Percentiles rank a stretch among this genome's conserved stretches.
Conservation (phyloP, 1,140 invertebrate species). For the Berghia stephanieae region DNA sequence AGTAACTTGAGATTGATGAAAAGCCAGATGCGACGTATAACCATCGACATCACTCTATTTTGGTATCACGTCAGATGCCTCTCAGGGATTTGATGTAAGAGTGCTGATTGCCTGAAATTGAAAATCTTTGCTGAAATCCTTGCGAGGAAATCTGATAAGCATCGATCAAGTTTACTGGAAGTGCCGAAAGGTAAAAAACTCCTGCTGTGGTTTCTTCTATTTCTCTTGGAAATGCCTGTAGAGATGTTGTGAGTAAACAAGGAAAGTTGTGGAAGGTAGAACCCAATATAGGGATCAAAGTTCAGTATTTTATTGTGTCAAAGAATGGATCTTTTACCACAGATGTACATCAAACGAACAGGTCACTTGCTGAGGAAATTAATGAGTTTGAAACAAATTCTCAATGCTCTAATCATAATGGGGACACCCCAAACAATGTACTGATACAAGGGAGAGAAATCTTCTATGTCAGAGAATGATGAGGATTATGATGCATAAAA, state of each 20-base stretch:
- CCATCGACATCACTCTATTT: too few species aligned
- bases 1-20: too few species aligned
- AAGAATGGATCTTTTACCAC: background rate
- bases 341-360: too few species aligned
- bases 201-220: too few species aligned
- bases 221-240: background rate
- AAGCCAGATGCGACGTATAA: too few species aligned
- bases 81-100: slow-evolving; percentile 40
- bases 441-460: slow-evolving; percentile 8
- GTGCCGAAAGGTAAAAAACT: background rate
- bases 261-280: background rate
- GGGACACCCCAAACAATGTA: background rate
- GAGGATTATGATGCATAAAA: too few species aligned
- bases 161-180: slow-evolving; percentile 45
- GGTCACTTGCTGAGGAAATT: background rate
- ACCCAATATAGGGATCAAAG: background rate
- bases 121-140: slow-evolving; percentile 39
- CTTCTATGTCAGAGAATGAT: background rate
- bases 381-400: background rate
- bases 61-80: slow-evolving; percentile 35
- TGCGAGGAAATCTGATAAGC: slow-evolving; percentile 40
- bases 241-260: background rate
- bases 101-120: slow-evolving; percentile 39
- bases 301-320: too few species aligned
- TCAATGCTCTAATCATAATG: background rate